A percentile compares a stretch with the other conserved stretches of the same genome.
phyloP scores from a whole-genome alignment of 2,888 invertebrate species.

The Epirrhoe alternata region DNA sequence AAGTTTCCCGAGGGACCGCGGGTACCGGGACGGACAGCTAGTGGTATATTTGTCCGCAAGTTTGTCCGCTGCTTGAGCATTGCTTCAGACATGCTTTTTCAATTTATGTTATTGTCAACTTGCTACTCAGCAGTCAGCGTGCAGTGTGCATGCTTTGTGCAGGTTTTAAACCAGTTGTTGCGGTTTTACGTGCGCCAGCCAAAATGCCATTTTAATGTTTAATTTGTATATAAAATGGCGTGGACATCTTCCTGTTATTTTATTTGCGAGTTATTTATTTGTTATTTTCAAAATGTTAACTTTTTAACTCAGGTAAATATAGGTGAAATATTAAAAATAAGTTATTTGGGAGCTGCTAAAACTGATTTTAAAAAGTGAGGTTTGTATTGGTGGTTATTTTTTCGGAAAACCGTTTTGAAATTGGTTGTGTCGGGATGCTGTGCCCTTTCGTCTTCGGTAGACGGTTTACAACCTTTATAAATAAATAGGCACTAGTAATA shows the following conservation, averaged over 20 bases:
- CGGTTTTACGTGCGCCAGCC: constrained; percentile 19
- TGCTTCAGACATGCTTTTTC: neutral
- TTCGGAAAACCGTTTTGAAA: too few species aligned
- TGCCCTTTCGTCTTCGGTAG: too few species aligned
- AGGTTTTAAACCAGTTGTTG: constrained; percentile 17
- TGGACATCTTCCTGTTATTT: constrained; percentile 11
- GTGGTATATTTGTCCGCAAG: neutral
- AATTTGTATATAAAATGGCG: constrained; percentile 9
- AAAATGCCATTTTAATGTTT: constrained; percentile 15
- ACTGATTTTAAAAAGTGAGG: too few species aligned
- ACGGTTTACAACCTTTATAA: neutral
- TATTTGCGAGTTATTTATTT: neutral
- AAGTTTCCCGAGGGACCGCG: too few species aligned
- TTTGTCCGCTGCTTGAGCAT: neutral
- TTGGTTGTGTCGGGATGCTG: too few species aligned
- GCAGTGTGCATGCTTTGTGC: constrained; percentile 7
- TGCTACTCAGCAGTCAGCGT: constrained; percentile 7
- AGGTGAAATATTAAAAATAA: too few species aligned
- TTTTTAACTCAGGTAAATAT: too few species aligned
- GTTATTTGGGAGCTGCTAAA: too few species aligned
- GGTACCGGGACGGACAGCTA: too few species aligned
- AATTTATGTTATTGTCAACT: constrained; percentile 10
- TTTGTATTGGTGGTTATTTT: too few species aligned
- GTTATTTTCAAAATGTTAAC: neutral
- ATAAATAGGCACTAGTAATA: neutral